These are phyloP conservation scores for Leptinotarsa lineolata DNA, from an alignment of 1,140 invertebrate species.

Conservation along the genomic window DNA sequence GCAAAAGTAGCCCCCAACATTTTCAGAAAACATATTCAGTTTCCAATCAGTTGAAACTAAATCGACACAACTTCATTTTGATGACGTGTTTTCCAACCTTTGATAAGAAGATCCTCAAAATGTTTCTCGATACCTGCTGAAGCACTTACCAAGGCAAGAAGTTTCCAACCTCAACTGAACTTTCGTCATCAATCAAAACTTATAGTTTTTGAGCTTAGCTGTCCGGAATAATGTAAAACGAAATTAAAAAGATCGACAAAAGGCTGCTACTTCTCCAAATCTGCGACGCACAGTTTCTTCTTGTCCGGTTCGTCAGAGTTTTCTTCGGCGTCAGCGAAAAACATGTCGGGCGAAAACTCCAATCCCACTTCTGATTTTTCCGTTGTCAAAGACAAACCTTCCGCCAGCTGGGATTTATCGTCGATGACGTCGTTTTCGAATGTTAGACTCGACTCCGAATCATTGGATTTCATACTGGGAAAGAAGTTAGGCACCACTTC, in stretches of 20 bases:
- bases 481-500: slow-evolving; percentile 16
- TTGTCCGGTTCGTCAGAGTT: not conserved
- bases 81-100: too few relatives aligned
- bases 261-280: not conserved
- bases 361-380: not conserved
- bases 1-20: too few relatives aligned
- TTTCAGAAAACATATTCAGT: too few relatives aligned
- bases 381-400: not conserved
- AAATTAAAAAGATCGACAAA: not conserved
- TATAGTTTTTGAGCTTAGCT: not conserved
- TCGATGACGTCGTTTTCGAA: not conserved
- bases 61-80: too few relatives aligned
- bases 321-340: slow-evolving; percentile 1
- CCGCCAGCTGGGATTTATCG: slow-evolving; percentile 11
- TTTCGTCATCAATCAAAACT: not conserved
- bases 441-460: not conserved
- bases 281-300: not conserved
- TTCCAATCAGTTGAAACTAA: too few relatives aligned
- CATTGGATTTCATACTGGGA: not conserved
- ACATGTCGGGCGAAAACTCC: slow-evolving; percentile 21
- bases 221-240: not conserved
- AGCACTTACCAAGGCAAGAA: not conserved
- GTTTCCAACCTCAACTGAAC: not conserved
- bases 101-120: not conserved
- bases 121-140: not conserved